Conservation (phyloP, 1,140 invertebrate species). For the fruit fly (Drosophila melanogaster) region DNA sequence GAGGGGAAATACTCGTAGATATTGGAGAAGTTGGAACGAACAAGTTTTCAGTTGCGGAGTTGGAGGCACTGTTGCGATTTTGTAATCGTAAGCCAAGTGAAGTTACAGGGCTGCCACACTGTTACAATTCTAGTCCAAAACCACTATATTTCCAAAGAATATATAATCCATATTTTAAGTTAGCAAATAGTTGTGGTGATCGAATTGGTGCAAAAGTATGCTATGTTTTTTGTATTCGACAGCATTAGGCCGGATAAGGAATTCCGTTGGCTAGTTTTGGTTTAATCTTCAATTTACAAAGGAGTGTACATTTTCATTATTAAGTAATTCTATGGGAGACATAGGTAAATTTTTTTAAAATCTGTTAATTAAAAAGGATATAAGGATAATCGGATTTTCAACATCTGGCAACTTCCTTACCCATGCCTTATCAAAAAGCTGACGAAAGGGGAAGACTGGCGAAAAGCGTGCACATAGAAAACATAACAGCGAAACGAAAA, state of each 20-base stretch:
- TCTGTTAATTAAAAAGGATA: too few species aligned
- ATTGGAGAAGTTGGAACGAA: conserved; percentile 27
- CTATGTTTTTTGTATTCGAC: too few species aligned
- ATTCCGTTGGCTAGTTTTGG: too few species aligned
- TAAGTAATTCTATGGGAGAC: too few species aligned
- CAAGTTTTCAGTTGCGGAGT: conserved; percentile 38
- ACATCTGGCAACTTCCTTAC: conserved; percentile 11
- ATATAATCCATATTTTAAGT: not conserved
- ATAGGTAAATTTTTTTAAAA: too few species aligned
- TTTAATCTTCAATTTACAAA: too few species aligned
- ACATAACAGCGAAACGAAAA: conserved; percentile 29
- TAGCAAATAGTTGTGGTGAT: too few species aligned
- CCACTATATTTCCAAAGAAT: not conserved
- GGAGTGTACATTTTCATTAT: too few species aligned
- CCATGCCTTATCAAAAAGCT: conserved; percentile 27
- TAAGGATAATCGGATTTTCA: too few species aligned
- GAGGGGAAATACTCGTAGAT: not conserved
- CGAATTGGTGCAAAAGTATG: too few species aligned
- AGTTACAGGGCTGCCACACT: conserved; percentile 42
- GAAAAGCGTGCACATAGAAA: conserved; percentile 38
- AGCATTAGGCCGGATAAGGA: too few species aligned
- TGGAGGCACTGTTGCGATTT: conserved; percentile 44
- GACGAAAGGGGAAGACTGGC: conserved; percentile 14
- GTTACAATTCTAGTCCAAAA: not conserved
- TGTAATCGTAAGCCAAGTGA: conserved; percentile 47